These are phyloP conservation scores for Lerema accius DNA, from an alignment of 1,140 invertebrate species.

Conservation along the genomic window DNA sequence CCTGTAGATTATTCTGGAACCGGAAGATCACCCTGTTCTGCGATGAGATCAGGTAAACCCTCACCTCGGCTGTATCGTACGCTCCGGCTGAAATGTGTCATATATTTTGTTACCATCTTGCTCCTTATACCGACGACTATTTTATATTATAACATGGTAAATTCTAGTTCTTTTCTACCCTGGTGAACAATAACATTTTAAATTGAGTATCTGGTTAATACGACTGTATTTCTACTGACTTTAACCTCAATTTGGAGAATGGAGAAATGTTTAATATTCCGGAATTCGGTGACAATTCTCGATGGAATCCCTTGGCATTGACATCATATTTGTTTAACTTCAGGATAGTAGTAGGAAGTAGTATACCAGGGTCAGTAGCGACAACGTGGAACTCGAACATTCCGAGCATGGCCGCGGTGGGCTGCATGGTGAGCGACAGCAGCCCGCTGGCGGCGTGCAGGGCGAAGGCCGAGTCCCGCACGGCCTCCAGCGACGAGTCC, in stretches of 20 bases:
- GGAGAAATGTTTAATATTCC: no score
- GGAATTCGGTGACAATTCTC: no score
- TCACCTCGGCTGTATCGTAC: slow-evolving; percentile 66
- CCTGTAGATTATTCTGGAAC: slow-evolving; percentile 77
- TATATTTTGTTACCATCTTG: slow-evolving; percentile 18
- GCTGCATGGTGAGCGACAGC: slow-evolving; percentile 76
- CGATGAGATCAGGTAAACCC: slow-evolving; percentile 80
- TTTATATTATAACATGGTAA: no score
- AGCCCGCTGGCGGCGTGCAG: slow-evolving; percentile 67
- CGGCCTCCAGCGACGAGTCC: slow-evolving; percentile 58
- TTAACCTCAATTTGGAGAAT: no score
- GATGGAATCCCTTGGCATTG: no score
- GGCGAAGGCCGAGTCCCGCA: slow-evolving; percentile 67
- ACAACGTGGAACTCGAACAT: slow-evolving; percentile 82
- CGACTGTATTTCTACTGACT: no score
- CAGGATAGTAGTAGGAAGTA: no score
- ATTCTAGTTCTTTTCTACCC: no score
- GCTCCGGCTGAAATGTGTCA: slow-evolving; percentile 55
- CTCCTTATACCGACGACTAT: no score
- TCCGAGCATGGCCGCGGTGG: slow-evolving; percentile 80
- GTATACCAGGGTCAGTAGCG: slow-evolving; percentile 80
- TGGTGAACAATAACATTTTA: no score
- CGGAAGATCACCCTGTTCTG: slow-evolving; percentile 81
- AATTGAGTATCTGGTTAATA: no score
- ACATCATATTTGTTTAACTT: no score